phyloP scores from a whole-genome alignment of 2,888 invertebrate species.

The Rotaria sp. region DNA sequence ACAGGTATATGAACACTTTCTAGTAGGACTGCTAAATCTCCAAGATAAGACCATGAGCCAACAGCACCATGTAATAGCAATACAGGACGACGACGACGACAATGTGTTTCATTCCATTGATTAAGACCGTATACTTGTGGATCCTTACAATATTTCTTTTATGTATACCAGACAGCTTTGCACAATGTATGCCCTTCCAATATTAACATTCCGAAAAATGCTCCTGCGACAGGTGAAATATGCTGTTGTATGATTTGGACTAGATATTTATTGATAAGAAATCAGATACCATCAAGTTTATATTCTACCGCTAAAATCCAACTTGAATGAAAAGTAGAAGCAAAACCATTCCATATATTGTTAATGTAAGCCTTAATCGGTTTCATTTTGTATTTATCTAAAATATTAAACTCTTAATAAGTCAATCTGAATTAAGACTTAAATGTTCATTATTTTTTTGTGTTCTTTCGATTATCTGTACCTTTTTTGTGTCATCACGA shows the following conservation, averaged over 20 bases:
- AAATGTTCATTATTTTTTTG: too few species aligned
- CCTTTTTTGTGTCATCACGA: too few species aligned
- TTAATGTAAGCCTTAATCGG: background rate
- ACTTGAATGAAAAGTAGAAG: background rate
- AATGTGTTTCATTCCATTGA: background rate
- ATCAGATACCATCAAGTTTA: background rate
- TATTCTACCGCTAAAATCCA: background rate
- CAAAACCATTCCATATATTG: background rate
- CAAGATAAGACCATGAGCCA: background rate
- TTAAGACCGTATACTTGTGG: background rate
- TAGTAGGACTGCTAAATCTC: background rate
- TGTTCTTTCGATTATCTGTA: too few species aligned
- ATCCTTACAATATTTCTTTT: background rate
- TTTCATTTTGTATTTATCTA: background rate
- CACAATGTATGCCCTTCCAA: background rate
- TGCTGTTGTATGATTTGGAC: background rate
- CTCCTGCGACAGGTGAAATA: background rate
- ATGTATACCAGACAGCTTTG: background rate
- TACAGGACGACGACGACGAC: background rate
- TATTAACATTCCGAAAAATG: background rate
- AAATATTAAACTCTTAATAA: background rate
- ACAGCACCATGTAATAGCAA: background rate
- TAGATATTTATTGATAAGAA: background rate
- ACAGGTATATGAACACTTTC: background rate
- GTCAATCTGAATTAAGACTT: too few species aligned